Evolutionary conservation across 2,888 invertebrate genomes (phyloP).

Genomic region (Acanthopleura granulata): DNA sequence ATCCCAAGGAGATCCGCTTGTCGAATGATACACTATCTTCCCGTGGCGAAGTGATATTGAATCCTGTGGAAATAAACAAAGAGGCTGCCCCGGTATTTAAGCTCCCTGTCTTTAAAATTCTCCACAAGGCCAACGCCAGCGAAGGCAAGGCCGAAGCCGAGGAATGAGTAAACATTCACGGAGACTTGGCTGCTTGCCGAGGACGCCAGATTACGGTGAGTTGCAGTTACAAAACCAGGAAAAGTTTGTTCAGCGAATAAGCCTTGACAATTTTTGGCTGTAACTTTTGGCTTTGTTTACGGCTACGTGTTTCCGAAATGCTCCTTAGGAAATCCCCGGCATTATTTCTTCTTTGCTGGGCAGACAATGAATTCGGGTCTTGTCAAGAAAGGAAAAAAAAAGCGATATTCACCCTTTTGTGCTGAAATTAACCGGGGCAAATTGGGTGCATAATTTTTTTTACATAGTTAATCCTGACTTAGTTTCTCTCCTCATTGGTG

Average conservation of each 20-base stretch:
- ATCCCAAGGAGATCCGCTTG: neutral
- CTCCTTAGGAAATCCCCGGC: no score
- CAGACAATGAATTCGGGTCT: no score
- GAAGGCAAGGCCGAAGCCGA: neutral
- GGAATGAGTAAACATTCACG: neutral
- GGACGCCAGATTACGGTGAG: conserved; percentile 6
- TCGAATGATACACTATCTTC: neutral
- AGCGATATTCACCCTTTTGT: no score
- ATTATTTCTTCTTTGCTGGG: no score
- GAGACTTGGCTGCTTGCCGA: neutral
- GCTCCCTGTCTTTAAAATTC: neutral
- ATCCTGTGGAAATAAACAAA: neutral
- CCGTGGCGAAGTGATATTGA: neutral
- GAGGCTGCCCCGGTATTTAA: neutral
- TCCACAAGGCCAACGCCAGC: neutral
- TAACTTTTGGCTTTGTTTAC: conserved; percentile 2
- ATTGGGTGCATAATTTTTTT: no score
- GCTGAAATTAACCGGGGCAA: no score
- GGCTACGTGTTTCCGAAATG: neutral
- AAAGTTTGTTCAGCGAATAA: conserved; percentile 7
- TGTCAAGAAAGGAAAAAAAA: no score
- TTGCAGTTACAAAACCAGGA: neutral
- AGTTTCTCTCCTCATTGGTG: no score
- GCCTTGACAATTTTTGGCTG: neutral
- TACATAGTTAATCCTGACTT: no score